A percentile compares a stretch with the other conserved stretches of the same genome.
phyloP scores from a whole-genome alignment of 2,797 vertebrate genomes.

The Acropternis orthonyx region DNA sequence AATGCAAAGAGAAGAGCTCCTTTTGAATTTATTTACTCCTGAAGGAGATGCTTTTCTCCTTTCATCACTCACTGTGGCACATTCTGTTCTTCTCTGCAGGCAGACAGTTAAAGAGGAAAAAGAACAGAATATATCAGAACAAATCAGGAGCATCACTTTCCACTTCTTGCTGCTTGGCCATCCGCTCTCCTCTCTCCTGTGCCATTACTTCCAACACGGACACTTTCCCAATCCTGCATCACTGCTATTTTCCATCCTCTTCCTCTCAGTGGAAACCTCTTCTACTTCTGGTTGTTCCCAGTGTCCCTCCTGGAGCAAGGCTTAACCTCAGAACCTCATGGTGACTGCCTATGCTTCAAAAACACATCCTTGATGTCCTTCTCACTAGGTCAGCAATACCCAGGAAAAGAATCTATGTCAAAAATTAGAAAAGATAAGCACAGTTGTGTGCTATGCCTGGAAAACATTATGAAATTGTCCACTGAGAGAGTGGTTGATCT shows the following conservation, averaged over 20 bases:
- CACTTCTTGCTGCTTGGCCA: background rate
- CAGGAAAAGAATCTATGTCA: background rate
- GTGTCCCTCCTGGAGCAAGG: background rate
- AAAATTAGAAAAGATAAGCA: background rate
- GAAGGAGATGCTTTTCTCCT: background rate
- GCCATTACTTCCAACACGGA: background rate
- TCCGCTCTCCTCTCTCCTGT: background rate
- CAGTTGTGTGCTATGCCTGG: background rate
- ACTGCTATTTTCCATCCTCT: background rate
- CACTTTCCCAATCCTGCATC: fast-evolving
- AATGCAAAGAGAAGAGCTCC: background rate
- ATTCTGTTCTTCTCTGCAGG: background rate
- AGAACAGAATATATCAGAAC: background rate
- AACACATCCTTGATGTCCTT: background rate
- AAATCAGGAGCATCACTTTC: background rate
- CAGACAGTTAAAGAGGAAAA: background rate
- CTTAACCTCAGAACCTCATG: background rate
- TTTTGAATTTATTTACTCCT: background rate
- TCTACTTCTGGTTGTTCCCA: background rate
- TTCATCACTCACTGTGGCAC: background rate
- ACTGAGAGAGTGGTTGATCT: background rate
- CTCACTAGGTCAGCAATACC: background rate
- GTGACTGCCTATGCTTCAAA: background rate
- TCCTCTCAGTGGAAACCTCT: background rate
- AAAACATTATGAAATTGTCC: background rate